These are phyloP conservation scores for Drosophila miranda DNA, from an alignment of 1,140 invertebrate species.

Conservation along the genomic window DNA sequence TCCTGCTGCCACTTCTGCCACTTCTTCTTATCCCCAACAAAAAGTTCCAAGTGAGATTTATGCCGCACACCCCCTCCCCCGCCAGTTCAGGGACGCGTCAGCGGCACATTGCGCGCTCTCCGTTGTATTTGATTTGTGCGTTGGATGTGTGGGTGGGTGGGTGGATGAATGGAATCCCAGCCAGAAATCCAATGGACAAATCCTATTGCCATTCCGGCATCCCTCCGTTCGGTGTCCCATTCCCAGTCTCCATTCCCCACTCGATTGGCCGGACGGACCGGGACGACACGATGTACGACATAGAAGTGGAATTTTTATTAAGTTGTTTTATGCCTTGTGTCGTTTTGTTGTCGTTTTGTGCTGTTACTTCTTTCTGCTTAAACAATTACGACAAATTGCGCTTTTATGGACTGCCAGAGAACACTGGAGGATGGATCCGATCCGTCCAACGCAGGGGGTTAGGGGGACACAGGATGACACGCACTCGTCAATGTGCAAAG, in stretches of 20 bases:
- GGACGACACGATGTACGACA: slow-evolving; percentile 62
- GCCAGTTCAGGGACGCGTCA: slow-evolving; percentile 33
- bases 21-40: no score
- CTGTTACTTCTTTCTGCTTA: slow-evolving; percentile 80
- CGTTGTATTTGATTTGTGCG: slow-evolving; percentile 40
- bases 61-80: slow-evolving; percentile 17
- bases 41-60: slow-evolving; percentile 66
- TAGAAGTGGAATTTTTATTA: slow-evolving; percentile 79
- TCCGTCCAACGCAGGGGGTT: background rate
- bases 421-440: slow-evolving; percentile 18
- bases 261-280: slow-evolving; percentile 2
- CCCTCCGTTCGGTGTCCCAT: background rate
- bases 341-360: slow-evolving; percentile 62
- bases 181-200: background rate
- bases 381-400: slow-evolving; percentile 82
- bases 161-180: slow-evolving; percentile 1
- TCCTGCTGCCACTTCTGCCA: slow-evolving; percentile 3
- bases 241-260: background rate
- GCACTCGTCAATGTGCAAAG: slow-evolving; percentile 66
- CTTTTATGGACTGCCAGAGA: slow-evolving; percentile 70
- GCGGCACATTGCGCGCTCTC: slow-evolving; percentile 53
- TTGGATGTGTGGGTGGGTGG: background rate
- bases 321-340: slow-evolving; percentile 77
- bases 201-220: background rate
- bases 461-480: slow-evolving; percentile 24